phyloP scores from a whole-genome alignment of 2,113 vertebrate genomes.

The Nerophis ophidion region DNA sequence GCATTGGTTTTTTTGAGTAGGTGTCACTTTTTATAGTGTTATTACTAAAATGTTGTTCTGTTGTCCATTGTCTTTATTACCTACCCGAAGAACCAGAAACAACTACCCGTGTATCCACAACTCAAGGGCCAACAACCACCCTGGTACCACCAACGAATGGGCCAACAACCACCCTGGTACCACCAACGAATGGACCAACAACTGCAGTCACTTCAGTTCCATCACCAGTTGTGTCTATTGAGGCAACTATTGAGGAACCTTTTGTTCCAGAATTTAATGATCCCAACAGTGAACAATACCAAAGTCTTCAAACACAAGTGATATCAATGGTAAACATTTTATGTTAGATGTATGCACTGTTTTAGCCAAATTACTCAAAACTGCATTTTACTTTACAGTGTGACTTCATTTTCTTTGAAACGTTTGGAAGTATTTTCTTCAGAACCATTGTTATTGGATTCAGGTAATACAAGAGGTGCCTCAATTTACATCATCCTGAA shows the following conservation, averaged over 20 bases:
- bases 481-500: neutral
- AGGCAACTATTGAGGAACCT: neutral
- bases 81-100: neutral
- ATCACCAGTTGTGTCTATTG: neutral
- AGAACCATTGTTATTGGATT: neutral
- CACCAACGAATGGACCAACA: neutral
- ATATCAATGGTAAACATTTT: slow-evolving; percentile 1
- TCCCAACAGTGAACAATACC: slow-evolving; percentile 6
- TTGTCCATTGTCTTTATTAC: neutral
- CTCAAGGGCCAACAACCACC: no score
- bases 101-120: neutral
- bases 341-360: neutral
- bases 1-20: no score
- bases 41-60: no score
- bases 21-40: neutral
- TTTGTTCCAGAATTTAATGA: slow-evolving; percentile 3
- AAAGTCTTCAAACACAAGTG: neutral
- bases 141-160: neutral
- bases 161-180: neutral
- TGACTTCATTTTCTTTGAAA: slow-evolving; percentile 4
- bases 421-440: neutral
- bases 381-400: neutral
- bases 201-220: neutral
- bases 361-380: neutral
- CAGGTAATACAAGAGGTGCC: neutral